Percentiles rank a stretch among this genome's conserved stretches.
Conservation (phyloP, 2,797 vertebrate genomes). For the Poecilia gillii region DNA sequence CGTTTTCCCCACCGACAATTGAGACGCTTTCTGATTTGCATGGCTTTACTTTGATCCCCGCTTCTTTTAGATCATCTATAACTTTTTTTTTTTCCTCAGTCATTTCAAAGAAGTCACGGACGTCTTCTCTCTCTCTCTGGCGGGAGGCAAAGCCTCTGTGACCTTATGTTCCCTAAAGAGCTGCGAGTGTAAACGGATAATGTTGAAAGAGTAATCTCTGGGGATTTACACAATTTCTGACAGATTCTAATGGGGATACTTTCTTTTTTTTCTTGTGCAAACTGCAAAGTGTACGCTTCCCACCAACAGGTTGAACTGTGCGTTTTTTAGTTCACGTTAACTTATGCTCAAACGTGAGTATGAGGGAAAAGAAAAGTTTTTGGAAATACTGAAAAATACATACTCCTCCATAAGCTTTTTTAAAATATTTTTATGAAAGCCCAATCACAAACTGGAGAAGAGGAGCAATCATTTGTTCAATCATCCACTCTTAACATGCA, state of each 20-base stretch:
- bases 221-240: background rate
- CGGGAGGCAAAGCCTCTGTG: conserved; percentile 27
- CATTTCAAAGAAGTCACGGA: conserved; percentile 4
- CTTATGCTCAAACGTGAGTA: background rate
- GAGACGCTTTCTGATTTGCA: conserved; percentile 34
- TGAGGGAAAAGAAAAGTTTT: background rate
- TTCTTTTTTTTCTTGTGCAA: conserved; percentile 5
- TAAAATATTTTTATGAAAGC: background rate
- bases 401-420: background rate
- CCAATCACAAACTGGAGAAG: too few relatives aligned
- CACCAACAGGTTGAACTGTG: background rate
- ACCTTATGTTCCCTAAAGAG: conserved; percentile 13
- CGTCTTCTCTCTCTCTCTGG: background rate
- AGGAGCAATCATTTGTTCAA: background rate
- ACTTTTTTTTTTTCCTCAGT: conserved; percentile 8
- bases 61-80: conserved; percentile 26
- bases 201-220: conserved; percentile 7
- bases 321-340: background rate
- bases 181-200: conserved; percentile 4
- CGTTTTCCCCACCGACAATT: conserved; percentile 19
- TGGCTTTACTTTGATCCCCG: conserved; percentile 38
- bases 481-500: background rate
- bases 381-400: background rate
- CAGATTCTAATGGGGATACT: conserved; percentile 11
- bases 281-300: background rate